Percentiles rank a stretch among this genome's conserved stretches.
These are phyloP conservation scores for Pachypeltis micranthus DNA, from an alignment of 1,140 invertebrate species.

Conservation along the genomic window DNA sequence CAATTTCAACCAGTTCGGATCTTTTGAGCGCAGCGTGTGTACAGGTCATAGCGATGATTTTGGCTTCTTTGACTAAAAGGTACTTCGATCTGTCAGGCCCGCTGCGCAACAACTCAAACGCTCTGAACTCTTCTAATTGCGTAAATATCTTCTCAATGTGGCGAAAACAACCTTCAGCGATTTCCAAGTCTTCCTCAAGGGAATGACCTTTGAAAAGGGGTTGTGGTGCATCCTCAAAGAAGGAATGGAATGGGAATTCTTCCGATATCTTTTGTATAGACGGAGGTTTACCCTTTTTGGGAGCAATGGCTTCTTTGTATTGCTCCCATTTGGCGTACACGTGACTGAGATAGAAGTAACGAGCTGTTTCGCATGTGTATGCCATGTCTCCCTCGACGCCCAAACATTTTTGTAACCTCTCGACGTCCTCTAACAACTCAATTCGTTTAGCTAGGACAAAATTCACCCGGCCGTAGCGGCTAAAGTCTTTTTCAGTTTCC, in stretches of 20 bases:
- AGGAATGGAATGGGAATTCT: conserved; percentile 85
- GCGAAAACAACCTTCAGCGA: conserved; percentile 80
- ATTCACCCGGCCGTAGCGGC: conserved; percentile 56
- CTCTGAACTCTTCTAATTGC: conserved; percentile 94
- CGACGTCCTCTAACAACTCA: conserved; percentile 82
- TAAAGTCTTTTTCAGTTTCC: conserved; percentile 98
- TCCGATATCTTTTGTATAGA: conserved; percentile 42
- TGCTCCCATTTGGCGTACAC: conserved; percentile 78
- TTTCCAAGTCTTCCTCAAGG: conserved; percentile 79
- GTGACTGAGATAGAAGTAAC: conserved; percentile 80
- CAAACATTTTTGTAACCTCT: conserved; percentile 66
- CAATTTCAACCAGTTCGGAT: conserved; percentile 86
- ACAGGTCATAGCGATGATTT: conserved; percentile 99
- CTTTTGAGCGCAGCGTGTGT: conserved; percentile 97
- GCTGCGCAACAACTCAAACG: conserved; percentile 91
- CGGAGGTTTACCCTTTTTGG: conserved; percentile 23
- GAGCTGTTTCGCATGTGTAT: conserved; percentile 97
- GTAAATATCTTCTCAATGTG: conserved; percentile 94
- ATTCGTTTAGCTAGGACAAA: conserved; percentile 91
- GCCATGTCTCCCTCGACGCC: conserved; percentile 80
- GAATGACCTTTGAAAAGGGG: conserved; percentile 74
- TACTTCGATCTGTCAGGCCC: conserved; percentile 93
- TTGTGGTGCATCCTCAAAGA: conserved; percentile 85
- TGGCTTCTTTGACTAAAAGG: conserved; percentile 94
- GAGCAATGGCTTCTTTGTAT: conserved; percentile 11